Percentiles rank a stretch among this genome's conserved stretches.
Conservation (phyloP, 1,140 invertebrate species). For the Papilio glaucus region DNA sequence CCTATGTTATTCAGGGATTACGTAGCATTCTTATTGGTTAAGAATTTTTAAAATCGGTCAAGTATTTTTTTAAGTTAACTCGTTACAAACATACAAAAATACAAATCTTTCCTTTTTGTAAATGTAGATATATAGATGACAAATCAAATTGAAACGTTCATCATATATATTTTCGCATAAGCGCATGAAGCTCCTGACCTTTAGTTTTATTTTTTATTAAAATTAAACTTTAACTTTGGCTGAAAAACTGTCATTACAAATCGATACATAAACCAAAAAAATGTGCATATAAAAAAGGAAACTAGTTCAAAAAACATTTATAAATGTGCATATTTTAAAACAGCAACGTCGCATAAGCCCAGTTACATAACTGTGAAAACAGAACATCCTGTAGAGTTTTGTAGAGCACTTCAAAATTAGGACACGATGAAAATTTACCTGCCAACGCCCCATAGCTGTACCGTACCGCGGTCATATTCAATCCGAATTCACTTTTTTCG, state of each 20-base stretch:
- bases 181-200: no score
- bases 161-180: background rate
- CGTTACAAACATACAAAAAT: no score
- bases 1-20: no score
- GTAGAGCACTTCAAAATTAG: constrained; percentile 16
- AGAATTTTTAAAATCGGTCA: no score
- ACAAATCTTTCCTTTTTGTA: no score
- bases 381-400: constrained; percentile 3
- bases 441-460: constrained; percentile 8
- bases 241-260: background rate
- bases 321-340: constrained; percentile 2
- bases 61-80: no score
- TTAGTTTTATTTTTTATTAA: no score
- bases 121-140: no score
- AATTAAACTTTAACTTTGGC: no score
- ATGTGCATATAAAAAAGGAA: background rate
- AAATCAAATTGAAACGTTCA: background rate
- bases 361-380: constrained; percentile 15
- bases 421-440: constrained; percentile 25
- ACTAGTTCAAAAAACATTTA: constrained; percentile 6
- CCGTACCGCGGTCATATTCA: constrained; percentile 1
- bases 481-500: constrained; percentile 18
- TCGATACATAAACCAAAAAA: background rate
- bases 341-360: constrained; percentile 10
- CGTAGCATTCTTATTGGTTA: no score